Conservation (phyloP, 2,797 vertebrate species). For the Scomberomorus guttatus region DNA sequence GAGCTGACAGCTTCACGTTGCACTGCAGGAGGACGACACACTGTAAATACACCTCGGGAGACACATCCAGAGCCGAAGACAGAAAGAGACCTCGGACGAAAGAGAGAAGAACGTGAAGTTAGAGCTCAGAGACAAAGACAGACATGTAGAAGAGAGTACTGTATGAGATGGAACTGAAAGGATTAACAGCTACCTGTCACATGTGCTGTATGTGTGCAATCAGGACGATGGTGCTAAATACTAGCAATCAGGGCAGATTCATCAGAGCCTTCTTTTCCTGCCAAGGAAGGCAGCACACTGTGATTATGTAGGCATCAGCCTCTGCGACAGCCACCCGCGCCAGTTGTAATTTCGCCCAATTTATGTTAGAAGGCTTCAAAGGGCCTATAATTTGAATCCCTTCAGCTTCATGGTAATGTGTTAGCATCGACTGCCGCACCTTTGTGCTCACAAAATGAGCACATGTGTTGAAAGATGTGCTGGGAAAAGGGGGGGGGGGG, state of each 20-base stretch:
- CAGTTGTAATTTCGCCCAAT: conserved; percentile 86
- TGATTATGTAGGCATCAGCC: conserved; percentile 86
- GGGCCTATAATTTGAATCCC: conserved; percentile 85
- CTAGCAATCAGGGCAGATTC: conserved; percentile 86
- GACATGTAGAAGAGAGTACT: not conserved
- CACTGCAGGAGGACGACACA: conserved; percentile 7
- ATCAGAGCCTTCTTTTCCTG: conserved; percentile 76
- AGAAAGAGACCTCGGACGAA: conserved; percentile 16
- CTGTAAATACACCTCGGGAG: conserved; percentile 20
- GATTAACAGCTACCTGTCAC: conserved; percentile 76
- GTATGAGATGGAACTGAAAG: conserved; percentile 37
- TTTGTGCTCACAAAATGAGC: conserved; percentile 62
- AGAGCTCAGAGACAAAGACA: conserved; percentile 24
- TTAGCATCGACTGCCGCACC: conserved; percentile 70
- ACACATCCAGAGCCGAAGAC: conserved; percentile 2
- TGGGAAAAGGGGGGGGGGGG: not conserved
- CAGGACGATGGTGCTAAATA: conserved; percentile 81
- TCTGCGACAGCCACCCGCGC: conserved; percentile 80
- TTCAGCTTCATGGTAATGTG: conserved; percentile 85
- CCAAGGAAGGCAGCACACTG: conserved; percentile 76
- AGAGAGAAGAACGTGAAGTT: conserved; percentile 27
- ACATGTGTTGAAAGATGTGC: conserved; percentile 40
- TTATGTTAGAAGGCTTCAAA: conserved; percentile 81
- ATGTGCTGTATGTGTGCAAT: conserved; percentile 68
- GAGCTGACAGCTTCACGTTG: conserved; percentile 38